Percentiles rank a stretch among this genome's conserved stretches.
Conservation (phyloP, 2,113 vertebrate species). For the Ceyx melanurus region DNA sequence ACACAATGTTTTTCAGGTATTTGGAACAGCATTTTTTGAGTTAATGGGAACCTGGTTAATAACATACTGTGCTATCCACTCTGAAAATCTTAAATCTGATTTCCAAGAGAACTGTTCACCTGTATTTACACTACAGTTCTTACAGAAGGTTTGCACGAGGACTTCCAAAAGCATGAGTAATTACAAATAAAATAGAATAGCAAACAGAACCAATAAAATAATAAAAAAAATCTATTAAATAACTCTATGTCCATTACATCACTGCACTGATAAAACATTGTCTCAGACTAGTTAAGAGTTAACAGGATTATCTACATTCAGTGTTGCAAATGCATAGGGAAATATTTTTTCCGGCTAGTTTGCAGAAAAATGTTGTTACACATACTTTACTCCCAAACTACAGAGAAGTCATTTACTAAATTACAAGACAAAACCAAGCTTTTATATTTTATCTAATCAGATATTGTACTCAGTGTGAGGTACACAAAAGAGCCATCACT, state of each 20-base stretch:
- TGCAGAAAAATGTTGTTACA: background rate
- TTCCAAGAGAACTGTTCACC: background rate
- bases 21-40: background rate
- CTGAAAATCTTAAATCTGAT: background rate
- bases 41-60: background rate
- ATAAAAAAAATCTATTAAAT: background rate
- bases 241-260: background rate
- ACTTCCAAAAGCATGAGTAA: background rate
- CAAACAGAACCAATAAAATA: background rate
- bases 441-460: background rate
- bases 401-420: background rate
- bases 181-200: background rate
- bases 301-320: background rate
- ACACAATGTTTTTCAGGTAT: background rate
- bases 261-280: background rate
- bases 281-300: background rate
- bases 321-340: background rate
- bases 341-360: background rate
- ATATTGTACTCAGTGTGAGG: background rate
- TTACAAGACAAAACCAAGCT: background rate
- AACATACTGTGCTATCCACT: background rate
- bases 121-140: background rate
- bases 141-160: background rate
- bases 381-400: background rate
- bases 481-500: background rate